These are phyloP conservation scores for Aurelia sp. DNA, from an alignment of 30 jellyfish, hydroid and myxozoan genomes.

Conservation along the genomic window DNA sequence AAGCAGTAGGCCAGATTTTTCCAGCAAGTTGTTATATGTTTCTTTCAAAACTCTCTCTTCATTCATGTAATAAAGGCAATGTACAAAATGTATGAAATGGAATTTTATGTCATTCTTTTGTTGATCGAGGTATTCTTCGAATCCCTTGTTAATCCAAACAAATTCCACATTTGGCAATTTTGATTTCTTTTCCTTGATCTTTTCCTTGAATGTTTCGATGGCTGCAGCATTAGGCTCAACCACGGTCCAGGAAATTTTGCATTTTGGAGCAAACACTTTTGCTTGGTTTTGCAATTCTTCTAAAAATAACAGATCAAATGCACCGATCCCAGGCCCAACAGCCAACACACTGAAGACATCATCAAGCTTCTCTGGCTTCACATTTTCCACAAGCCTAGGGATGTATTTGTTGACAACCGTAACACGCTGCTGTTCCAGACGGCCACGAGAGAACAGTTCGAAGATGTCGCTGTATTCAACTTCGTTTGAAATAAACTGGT, in stretches of 20 bases:
- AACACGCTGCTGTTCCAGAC: conserved; percentile 1
- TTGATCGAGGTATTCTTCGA: neutral
- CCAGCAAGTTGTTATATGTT: neutral
- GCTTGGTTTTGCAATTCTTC: neutral
- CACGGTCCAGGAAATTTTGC: conserved; percentile 2
- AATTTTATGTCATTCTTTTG: neutral
- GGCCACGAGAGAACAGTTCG: conserved; percentile 3
- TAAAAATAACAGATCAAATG: neutral
- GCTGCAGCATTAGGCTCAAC: conserved; percentile 21
- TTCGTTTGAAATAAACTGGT: neutral
- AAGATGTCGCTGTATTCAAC: neutral
- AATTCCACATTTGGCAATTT: conserved; percentile 6
- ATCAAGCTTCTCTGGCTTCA: neutral
- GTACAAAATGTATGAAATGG: conserved; percentile 13
- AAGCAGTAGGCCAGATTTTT: neutral
- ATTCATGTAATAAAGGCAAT: conserved; percentile 2
- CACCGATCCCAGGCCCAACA: conserved; percentile 13
- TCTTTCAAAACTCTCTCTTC: neutral
- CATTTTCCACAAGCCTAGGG: neutral
- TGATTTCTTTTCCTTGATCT: neutral
- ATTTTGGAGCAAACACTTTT: neutral
- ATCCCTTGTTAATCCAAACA: conserved; percentile 15
- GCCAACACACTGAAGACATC: neutral
- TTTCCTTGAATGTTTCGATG: neutral
- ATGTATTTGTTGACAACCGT: neutral